Conservation (phyloP, 2,113 vertebrate species). For the Centropus bengalensis region DNA sequence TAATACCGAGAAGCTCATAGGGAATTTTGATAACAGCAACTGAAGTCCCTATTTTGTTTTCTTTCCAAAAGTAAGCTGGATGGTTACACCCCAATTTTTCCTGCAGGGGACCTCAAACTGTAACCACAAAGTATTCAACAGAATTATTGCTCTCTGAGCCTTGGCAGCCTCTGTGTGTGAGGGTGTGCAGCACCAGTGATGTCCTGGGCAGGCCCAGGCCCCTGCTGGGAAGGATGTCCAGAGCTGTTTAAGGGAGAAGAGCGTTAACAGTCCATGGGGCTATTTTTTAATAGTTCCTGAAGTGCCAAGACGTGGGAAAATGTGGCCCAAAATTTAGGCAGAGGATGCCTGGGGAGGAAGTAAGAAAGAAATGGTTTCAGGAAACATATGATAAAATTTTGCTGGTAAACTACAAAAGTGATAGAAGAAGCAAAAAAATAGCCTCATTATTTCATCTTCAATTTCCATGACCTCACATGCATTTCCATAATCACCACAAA, state of each 20-base stretch:
- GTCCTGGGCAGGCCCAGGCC: neutral
- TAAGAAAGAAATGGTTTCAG: neutral
- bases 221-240: neutral
- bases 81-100: neutral
- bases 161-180: neutral
- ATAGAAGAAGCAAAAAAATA: neutral
- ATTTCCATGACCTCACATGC: neutral
- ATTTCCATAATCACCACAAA: neutral
- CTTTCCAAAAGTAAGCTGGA: neutral
- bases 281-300: neutral
- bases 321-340: neutral
- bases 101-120: neutral
- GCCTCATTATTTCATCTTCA: neutral
- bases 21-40: neutral
- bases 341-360: neutral
- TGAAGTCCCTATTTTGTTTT: neutral
- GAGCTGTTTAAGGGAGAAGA: neutral
- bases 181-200: neutral
- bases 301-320: neutral
- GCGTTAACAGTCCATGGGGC: neutral
- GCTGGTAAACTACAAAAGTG: neutral
- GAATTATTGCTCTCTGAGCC: neutral
- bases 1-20: neutral
- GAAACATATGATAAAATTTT: neutral
- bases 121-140: neutral